Base-by-base conservation (phyloP, 2,797 vertebrate species). In the Molossus molossus region DNA sequence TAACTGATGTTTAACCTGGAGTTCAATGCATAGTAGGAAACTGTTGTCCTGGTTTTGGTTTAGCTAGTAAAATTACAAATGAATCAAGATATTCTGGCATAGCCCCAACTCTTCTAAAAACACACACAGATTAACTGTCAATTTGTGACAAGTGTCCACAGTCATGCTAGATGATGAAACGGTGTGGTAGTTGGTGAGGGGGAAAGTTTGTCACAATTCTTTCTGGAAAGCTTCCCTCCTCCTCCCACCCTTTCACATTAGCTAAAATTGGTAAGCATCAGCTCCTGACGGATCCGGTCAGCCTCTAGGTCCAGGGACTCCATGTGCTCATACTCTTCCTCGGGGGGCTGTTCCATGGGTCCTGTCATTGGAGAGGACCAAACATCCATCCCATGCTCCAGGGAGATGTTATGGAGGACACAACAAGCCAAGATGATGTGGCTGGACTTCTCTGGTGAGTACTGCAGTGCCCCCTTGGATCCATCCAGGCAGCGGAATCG, bases 361-460 rank as follows among this genome's bases (percentile, higher is more conserved):
- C 98, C 99, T 0, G 98, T 97, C 81, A 98, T 97, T 23, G 99
- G 98, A 11, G 99, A 98, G 9, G 99, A 99, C 99, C 99, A 99
- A 91, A 99, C 98, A 0, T 99, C 99, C 95, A 99, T 98, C 62
- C 99, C 99, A 0, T 99, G 99, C 83, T 99, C 99, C 91, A 99
- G 98, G 1, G 99, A 99, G 95, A 99, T 99, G 81, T 99, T 99
- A 97, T 99, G 99, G 57, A 99, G 99, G 60, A 99, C 99, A 0
- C 99, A 99, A 96, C 99, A 99, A 80, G 99, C 99, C 97, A 99
- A 98, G 94, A 99, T 98, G 90, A 99, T 99, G 97, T 99, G 98
- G 0, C 99, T 99, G 94, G 99, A 99, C 97, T 99, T 99, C 96
- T 99, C 99, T 1, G 99, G 99, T 29, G 99, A 99, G 94, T 99